Evolutionary conservation across 2,113 vertebrate genomes (phyloP).

Genomic region (Leptobrachium leishanense): DNA sequence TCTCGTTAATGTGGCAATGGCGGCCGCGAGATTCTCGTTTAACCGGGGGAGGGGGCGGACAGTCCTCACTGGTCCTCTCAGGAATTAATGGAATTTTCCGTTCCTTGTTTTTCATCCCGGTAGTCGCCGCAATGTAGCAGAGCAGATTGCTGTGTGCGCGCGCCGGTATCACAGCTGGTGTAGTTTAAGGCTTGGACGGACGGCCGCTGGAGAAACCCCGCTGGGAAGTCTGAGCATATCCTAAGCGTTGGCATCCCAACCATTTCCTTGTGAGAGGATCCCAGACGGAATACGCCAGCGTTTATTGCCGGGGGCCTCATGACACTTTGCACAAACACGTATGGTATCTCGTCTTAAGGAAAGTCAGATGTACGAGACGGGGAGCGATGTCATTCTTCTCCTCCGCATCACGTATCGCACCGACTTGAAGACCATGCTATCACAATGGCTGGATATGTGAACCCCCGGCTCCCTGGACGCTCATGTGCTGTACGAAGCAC

Average conservation of each 20-base stretch:
- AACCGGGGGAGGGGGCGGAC: background rate
- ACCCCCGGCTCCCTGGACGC: no score
- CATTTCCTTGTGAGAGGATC: constrained; percentile 96
- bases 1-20: no score
- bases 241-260: constrained; percentile 91
- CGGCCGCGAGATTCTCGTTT: background rate
- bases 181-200: constrained; percentile 79
- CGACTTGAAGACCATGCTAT: no score
- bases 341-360: constrained; percentile 82
- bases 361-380: constrained; percentile 72
- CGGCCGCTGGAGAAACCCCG: constrained; percentile 78
- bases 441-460: no score
- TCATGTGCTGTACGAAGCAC: no score
- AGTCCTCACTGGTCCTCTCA: constrained; percentile 4
- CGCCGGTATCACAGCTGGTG: constrained; percentile 76
- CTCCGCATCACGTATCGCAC: constrained; percentile 50
- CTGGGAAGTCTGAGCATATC: constrained; percentile 82
- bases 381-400: constrained; percentile 67
- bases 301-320: constrained; percentile 85
- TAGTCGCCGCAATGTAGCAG: constrained; percentile 49
- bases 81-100: constrained; percentile 49
- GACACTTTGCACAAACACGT: constrained; percentile 81
- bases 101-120: constrained; percentile 53
- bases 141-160: constrained; percentile 41
- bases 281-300: constrained; percentile 81